phyloP scores from a whole-genome alignment of 1,140 invertebrate species.

The Tetramorium alpestre region DNA sequence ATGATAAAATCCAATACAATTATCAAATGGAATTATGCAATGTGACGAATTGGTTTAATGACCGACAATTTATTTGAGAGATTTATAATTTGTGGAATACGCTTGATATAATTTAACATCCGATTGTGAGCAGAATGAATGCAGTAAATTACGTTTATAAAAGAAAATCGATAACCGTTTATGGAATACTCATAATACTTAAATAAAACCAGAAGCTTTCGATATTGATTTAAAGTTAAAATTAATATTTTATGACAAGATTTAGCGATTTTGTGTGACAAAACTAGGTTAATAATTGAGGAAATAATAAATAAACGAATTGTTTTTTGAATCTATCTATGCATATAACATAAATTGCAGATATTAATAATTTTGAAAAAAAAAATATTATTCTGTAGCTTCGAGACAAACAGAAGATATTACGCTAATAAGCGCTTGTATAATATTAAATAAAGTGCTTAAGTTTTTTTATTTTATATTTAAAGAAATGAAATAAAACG shows the following conservation, averaged over 20 bases:
- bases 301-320: background rate
- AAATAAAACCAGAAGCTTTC: conserved; percentile 27
- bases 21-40: conserved; percentile 39
- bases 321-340: background rate
- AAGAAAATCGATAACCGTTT: conserved; percentile 18
- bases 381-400: background rate
- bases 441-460: too few relatives aligned
- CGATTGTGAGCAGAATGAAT: background rate
- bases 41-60: conserved; percentile 38
- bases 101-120: background rate
- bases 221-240: background rate
- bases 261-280: background rate
- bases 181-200: background rate
- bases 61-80: conserved; percentile 25
- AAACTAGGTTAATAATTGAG: background rate
- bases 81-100: conserved; percentile 42
- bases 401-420: background rate
- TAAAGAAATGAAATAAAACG: background rate
- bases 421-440: background rate
- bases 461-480: background rate
- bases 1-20: conserved; percentile 36
- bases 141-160: conserved; percentile 6
- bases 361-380: background rate
- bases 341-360: background rate
- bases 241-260: conserved; percentile 15